Conservation (phyloP, 2,113 vertebrate species). For the Amphilophus citrinellus region DNA sequence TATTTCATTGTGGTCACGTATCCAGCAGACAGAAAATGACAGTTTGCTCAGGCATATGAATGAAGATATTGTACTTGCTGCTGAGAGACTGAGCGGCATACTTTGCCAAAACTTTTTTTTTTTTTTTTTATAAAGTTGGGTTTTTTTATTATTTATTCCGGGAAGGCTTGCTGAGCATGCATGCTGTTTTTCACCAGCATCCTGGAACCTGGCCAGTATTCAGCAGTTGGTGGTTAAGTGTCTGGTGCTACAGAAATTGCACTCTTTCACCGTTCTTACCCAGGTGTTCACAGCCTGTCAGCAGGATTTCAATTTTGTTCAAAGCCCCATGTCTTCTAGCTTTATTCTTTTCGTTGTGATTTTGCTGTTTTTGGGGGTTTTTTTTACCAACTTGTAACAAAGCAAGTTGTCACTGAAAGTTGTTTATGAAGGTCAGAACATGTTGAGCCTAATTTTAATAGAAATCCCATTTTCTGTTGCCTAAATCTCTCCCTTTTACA, state of each 20-base stretch:
- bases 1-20: slow-evolving; percentile 34
- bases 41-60: slow-evolving; percentile 34
- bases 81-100: neutral
- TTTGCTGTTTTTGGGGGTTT: neutral
- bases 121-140: neutral
- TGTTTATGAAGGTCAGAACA: slow-evolving; percentile 13
- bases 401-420: neutral
- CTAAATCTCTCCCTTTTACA: neutral
- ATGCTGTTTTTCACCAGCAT: neutral
- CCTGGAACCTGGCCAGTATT: neutral
- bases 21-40: slow-evolving; percentile 36
- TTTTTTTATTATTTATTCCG: neutral
- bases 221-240: slow-evolving; percentile 9
- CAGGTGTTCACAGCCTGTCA: slow-evolving; percentile 7
- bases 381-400: neutral
- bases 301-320: neutral
- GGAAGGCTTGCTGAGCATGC: slow-evolving; percentile 2
- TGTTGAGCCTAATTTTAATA: neutral
- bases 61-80: slow-evolving; percentile 34
- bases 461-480: neutral
- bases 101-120: neutral
- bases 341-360: neutral
- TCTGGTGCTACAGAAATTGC: neutral
- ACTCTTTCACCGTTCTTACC: neutral
- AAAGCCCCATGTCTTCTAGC: neutral